Evolutionary conservation across 2,113 vertebrate species (phyloP), one percentile per base, ranked within the genome.

Genomic region (Amazona vittata): DNA sequence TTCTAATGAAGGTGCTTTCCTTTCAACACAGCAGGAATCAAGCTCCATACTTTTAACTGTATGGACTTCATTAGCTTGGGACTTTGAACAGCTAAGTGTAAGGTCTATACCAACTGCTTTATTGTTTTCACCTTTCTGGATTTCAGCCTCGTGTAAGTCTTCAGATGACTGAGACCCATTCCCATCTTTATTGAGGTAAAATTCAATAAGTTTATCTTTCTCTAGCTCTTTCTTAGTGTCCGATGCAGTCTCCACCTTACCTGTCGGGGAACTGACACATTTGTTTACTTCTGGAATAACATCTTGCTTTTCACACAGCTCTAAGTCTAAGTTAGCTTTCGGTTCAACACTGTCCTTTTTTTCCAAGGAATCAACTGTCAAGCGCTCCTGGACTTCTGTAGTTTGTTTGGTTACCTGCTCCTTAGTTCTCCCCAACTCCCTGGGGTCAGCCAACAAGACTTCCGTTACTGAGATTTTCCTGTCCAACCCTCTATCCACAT

Each of bases 161-260:
- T 97, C 96, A 84, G 97, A 80, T 63, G 96, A 91, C 87, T 78
- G 95, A 83, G 93, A 92, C 71, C 93, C 96, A 87, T 97, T 97
- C 92, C 96, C 96, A 91, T 94, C 97, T 86, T 98, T 97, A 97
- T 35, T 97, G 81, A 98, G 97, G 97, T 98, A 98, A 97, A 98
- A 98, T 93, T 98, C 98, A 87, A 98, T 98, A 90, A 98, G 98
- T 94, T 98, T 98, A 78, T 98, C 97, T 98, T 98, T 98, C 96
- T 98, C 97, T 63, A 98, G 78, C 41, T 97, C 98, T 91, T 98
- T 96, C 41, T 98, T 97, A 73, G 97, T 93, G 90, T 96, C 97
- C 96, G 97, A n/a, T 43, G 93, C 90, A 79, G 96, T 97, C 71
- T 98, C 97, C 64, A 97, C 81, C 71, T 96, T 98, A 97, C 90